phyloP scores from a whole-genome alignment of 2,113 vertebrate species.

The Barnardius zonarius region DNA sequence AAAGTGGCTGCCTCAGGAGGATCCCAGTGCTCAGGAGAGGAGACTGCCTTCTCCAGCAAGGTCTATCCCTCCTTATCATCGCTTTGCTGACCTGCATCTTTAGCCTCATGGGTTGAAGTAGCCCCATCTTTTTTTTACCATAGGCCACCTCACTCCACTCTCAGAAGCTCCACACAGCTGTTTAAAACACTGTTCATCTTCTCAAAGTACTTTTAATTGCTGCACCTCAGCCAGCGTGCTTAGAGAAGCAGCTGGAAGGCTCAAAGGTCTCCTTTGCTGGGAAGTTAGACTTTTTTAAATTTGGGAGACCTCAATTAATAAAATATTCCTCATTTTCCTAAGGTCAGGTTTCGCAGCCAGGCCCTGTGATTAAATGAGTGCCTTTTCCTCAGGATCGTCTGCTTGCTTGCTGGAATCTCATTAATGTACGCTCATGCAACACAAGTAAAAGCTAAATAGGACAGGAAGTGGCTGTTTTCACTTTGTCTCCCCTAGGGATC shows the following conservation, averaged over 20 bases:
- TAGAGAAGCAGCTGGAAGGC: background rate
- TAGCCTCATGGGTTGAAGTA: background rate
- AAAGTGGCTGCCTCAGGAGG: background rate
- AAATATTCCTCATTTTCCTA: background rate
- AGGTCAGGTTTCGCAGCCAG: constrained; percentile 1
- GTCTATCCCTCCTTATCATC: background rate
- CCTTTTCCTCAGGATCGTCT: background rate
- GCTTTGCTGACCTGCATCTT: background rate
- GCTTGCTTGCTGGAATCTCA: background rate
- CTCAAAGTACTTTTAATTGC: constrained; percentile 48
- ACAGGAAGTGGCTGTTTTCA: background rate
- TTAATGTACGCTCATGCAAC: background rate
- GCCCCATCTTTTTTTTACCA: background rate
- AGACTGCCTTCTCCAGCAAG: background rate
- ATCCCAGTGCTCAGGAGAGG: background rate
- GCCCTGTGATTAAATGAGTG: background rate
- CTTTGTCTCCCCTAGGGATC: background rate
- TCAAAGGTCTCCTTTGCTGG: constrained; percentile 22
- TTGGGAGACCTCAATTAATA: constrained; percentile 55
- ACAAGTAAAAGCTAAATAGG: background rate
- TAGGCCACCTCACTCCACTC: background rate
- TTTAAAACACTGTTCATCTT: constrained; percentile 16
- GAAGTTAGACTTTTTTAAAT: background rate
- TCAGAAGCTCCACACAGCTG: background rate
- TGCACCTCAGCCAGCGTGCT: background rate